These are phyloP conservation scores for Amblyopsis rosae DNA, from an alignment of 2,113 vertebrate species.

Conservation along the genomic window DNA sequence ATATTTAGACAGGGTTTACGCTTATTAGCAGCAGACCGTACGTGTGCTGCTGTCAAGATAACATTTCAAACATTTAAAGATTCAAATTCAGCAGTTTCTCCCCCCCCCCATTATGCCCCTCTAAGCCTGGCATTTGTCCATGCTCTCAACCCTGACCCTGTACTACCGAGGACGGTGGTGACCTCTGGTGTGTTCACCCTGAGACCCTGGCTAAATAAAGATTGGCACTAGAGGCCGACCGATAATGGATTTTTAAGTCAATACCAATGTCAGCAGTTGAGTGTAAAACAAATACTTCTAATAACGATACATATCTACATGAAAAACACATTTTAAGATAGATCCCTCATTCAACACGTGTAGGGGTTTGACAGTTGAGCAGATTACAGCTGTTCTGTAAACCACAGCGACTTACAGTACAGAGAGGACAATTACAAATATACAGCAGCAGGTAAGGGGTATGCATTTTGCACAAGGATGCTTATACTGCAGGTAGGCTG, in stretches of 20 bases:
- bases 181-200: neutral
- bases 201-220: neutral
- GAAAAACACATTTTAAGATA: neutral
- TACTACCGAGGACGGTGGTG: neutral
- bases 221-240: neutral
- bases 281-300: too few species aligned
- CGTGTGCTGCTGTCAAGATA: neutral
- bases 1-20: neutral
- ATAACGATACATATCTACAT: too few species aligned
- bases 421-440: too few species aligned
- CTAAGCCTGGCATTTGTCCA: neutral
- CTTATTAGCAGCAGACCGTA: constrained; percentile 1
- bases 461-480: too few species aligned
- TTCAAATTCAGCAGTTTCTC: too few species aligned
- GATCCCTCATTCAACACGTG: neutral
- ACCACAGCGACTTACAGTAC: too few species aligned
- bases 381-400: too few species aligned
- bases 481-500: too few species aligned
- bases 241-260: neutral
- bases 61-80: neutral
- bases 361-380: neutral
- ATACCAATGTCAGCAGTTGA: too few species aligned
- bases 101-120: too few species aligned
- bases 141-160: neutral
- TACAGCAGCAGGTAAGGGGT: too few species aligned